Percentiles rank a stretch among this genome's conserved stretches.
phyloP scores from a whole-genome alignment of 2,797 vertebrate species.

The Mus spretus region DNA sequence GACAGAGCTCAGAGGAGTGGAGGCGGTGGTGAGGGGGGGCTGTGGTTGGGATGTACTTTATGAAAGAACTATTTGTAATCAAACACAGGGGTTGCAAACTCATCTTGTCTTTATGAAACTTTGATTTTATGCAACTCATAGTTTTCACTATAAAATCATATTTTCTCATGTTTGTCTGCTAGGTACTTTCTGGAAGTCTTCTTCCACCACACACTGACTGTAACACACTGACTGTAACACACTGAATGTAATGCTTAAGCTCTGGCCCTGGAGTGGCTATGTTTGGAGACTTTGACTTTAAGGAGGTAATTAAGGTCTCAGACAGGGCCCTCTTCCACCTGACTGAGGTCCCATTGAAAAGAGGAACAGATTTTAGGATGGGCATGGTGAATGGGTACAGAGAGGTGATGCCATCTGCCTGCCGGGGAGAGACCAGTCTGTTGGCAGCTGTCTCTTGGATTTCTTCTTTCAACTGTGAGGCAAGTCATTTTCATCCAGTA shows the following conservation, averaged over 20 bases:
- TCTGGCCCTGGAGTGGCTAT: background rate
- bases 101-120: background rate
- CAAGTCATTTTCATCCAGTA: background rate
- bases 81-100: background rate
- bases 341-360: background rate
- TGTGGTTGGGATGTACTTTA: background rate
- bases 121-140: background rate
- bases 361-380: background rate
- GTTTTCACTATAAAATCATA: background rate
- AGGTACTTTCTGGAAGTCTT: background rate
- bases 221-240: background rate
- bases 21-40: too few species aligned
- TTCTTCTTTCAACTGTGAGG: background rate
- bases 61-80: background rate
- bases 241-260: background rate
- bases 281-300: background rate
- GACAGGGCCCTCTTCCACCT: background rate
- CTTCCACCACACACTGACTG: background rate
- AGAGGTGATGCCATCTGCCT: too few species aligned
- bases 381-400: background rate
- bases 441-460: background rate
- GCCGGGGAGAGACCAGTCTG: background rate
- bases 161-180: background rate
- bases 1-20: background rate
- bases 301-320: background rate